These are phyloP conservation scores for Pardosa pseudoannulata DNA, from an alignment of 2,888 invertebrate species.

Conservation along the genomic window DNA sequence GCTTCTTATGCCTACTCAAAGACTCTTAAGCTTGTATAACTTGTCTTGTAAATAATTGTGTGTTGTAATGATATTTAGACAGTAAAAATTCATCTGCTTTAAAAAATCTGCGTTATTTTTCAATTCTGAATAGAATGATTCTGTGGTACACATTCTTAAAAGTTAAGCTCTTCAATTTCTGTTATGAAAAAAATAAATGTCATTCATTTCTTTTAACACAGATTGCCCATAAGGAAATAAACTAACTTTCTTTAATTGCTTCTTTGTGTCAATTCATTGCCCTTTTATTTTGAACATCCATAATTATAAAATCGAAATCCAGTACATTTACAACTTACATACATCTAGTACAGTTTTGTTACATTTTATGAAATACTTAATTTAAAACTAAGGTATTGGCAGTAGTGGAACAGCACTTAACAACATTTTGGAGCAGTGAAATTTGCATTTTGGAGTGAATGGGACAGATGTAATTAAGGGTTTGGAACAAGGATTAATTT, in stretches of 20 bases:
- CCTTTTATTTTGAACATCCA: too few species aligned
- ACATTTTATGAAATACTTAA: too few species aligned
- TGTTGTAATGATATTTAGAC: slow-evolving; percentile 44
- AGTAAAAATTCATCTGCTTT: slow-evolving; percentile 27
- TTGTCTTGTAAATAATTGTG: slow-evolving; percentile 19
- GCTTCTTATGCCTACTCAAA: slow-evolving; percentile 22
- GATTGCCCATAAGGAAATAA: not conserved
- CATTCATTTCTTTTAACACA: not conserved
- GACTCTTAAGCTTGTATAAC: slow-evolving; percentile 23
- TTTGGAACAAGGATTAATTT: too few species aligned
- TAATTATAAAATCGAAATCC: too few species aligned
- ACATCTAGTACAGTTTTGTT: too few species aligned
- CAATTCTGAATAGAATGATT: not conserved
- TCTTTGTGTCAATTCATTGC: too few species aligned
- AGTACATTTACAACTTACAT: too few species aligned
- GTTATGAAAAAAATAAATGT: not conserved
- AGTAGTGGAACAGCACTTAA: too few species aligned
- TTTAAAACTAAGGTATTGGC: too few species aligned
- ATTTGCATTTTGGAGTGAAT: too few species aligned
- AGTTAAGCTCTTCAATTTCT: not conserved
- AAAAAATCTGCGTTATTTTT: slow-evolving; percentile 33
- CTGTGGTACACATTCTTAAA: not conserved
- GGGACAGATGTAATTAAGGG: too few species aligned
- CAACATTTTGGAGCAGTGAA: too few species aligned
- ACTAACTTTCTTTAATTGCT: slow-evolving; percentile 3